Base-by-base conservation (phyloP, 2,797 vertebrate species). In the Psittacula derbiana region DNA sequence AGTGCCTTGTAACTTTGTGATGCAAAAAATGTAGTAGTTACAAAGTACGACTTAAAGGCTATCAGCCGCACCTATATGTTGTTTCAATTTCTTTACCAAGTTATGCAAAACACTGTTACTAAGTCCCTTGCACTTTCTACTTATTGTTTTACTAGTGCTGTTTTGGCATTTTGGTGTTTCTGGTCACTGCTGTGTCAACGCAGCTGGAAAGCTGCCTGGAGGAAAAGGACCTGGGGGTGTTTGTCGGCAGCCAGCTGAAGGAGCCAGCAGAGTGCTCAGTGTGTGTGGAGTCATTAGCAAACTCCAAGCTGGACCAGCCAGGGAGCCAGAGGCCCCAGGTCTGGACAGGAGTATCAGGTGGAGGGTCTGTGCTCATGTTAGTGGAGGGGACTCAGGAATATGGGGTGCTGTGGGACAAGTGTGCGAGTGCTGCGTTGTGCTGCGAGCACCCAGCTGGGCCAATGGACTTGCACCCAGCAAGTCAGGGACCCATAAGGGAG, bases 391-490 rank as follows among this genome's bases (percentile, higher is more conserved):
- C 9, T 30, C 8, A 11, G 5, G 7, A 11, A 5, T 4, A 2
- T 17, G 1, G 2, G 8, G 14, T 44, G 28, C 15, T 0, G 0
- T 11, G 31, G 24, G 7, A 49, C 1, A 1, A 76, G 7, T 16
- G n/a, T 65, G 41, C 28, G 33, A 8, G 30, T 33, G 17, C 23
- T 43, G 10, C 0, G 0, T 24, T 64, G 20, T 36, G 27, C 13
- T 38, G 11, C 3, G 6, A 80, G 67, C 20, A 23, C 8, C 6
- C n/a, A 50, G 38, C 0, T 1, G 40, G 28, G 60, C 8, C 38
- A 75, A 10, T 11, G 1, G 0, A 0, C 2, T 55, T 55, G 20
- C 53, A 21, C 8, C 19, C 12, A 21, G 31, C 8, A 3, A 25
- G 21, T 5, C 2, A 16, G 55, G 46, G 8, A 25, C 16, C 24